phyloP scores from a whole-genome alignment of 2,797 vertebrate genomes.

The Martes flavigula region DNA sequence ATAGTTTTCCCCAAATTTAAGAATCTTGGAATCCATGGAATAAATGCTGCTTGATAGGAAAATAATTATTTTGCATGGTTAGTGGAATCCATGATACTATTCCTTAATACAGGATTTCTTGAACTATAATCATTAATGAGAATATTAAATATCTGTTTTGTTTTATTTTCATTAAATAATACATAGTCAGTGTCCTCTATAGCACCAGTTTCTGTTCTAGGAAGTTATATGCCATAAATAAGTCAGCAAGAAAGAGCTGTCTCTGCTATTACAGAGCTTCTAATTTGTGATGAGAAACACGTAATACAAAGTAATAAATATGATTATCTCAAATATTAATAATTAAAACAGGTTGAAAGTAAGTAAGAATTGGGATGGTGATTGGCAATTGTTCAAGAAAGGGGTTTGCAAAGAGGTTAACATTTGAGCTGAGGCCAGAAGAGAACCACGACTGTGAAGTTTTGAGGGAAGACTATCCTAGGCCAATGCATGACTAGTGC shows the following conservation, averaged over 20 bases:
- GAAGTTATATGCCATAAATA: neutral
- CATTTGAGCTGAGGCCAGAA: neutral
- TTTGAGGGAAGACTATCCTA: neutral
- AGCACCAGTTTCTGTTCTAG: neutral
- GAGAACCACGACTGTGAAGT: too few relatives aligned
- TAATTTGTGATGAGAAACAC: neutral
- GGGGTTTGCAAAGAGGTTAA: neutral
- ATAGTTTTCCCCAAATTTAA: neutral
- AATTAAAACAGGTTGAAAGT: neutral
- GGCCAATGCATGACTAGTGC: neutral
- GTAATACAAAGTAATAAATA: neutral
- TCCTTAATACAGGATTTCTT: neutral
- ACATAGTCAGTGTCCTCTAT: neutral
- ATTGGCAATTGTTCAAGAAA: neutral
- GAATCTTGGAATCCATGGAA: neutral
- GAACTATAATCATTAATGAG: neutral
- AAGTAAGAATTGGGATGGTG: neutral
- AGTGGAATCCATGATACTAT: neutral
- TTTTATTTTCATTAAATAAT: neutral
- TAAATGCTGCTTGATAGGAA: neutral
- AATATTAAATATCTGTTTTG: neutral
- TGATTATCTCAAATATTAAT: neutral
- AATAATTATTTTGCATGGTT: neutral
- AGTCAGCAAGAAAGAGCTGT: neutral
- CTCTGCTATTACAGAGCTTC: neutral